These are phyloP conservation scores for Drosophila monieri DNA, from an alignment of 2,888 invertebrate genomes.

Conservation along the genomic window DNA sequence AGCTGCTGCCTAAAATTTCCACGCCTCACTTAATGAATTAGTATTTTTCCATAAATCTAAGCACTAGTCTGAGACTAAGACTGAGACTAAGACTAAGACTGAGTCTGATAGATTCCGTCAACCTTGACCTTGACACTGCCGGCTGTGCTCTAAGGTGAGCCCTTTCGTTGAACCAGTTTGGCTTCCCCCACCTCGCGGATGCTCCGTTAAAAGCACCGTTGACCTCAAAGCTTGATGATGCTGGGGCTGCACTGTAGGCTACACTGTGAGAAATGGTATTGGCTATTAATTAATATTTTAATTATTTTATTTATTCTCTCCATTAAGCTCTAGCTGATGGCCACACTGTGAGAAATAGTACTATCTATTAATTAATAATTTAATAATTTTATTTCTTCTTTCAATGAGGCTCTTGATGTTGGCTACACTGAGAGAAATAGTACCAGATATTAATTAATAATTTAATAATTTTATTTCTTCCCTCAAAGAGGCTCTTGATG, in stretches of 20 bases:
- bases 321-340: no score
- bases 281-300: not conserved
- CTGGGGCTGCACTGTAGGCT: slow-evolving; percentile 12
- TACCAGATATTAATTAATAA: not conserved
- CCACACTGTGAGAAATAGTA: not conserved
- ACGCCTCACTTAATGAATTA: slow-evolving; percentile 24
- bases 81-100: slow-evolving; percentile 6
- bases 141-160: slow-evolving; percentile 48
- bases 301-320: not conserved
- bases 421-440: not conserved
- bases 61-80: not conserved
- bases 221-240: slow-evolving; percentile 65
- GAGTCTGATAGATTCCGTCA: slow-evolving; percentile 8
- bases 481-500: slow-evolving; percentile 63
- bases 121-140: slow-evolving; percentile 68
- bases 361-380: not conserved
- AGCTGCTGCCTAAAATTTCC: slow-evolving; percentile 30
- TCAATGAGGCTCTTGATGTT: no score
- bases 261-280: not conserved
- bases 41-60: slow-evolving; percentile 21
- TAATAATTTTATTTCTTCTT: not conserved
- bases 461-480: not conserved
- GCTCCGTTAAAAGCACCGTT: slow-evolving; percentile 71
- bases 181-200: slow-evolving; percentile 24
- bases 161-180: slow-evolving; percentile 35